Conservation (phyloP, 2,888 invertebrate species). For the Tribolium freemani region DNA sequence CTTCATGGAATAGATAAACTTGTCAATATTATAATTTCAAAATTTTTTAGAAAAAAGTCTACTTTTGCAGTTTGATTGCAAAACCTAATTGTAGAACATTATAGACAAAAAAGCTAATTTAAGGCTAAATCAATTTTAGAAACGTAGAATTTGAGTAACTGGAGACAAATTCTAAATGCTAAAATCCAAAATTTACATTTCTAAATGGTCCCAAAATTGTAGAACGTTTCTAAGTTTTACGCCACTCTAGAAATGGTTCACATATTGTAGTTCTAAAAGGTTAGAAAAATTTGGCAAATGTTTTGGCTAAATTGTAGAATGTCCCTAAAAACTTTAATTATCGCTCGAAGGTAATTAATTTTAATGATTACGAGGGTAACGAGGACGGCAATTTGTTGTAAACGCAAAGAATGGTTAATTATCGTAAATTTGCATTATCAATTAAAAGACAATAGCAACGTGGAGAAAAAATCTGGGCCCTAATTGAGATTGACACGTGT, state of each 20-base stretch:
- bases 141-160: too few relatives aligned
- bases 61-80: too few relatives aligned
- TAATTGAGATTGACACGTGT: constrained; percentile 25
- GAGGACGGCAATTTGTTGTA: constrained; percentile 21
- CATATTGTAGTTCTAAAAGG: too few relatives aligned
- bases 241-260: too few relatives aligned
- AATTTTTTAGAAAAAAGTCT: too few relatives aligned
- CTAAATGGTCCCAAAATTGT: too few relatives aligned
- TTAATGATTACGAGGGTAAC: constrained; percentile 23
- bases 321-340: constrained; percentile 31
- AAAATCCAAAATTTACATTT: too few relatives aligned
- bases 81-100: too few relatives aligned
- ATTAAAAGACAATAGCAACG: constrained; percentile 4
- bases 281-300: not conserved
- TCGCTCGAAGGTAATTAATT: constrained; percentile 19
- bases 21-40: not conserved
- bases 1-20: not conserved
- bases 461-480: not conserved
- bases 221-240: too few relatives aligned
- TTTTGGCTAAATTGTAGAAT: constrained; percentile 4
- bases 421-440: constrained; percentile 31
- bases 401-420: constrained; percentile 27
- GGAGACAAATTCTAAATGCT: too few relatives aligned
- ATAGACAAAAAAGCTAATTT: too few relatives aligned
- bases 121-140: too few relatives aligned